Conservation (phyloP, 2,888 invertebrate species). For the Drosophila infuscata region DNA sequence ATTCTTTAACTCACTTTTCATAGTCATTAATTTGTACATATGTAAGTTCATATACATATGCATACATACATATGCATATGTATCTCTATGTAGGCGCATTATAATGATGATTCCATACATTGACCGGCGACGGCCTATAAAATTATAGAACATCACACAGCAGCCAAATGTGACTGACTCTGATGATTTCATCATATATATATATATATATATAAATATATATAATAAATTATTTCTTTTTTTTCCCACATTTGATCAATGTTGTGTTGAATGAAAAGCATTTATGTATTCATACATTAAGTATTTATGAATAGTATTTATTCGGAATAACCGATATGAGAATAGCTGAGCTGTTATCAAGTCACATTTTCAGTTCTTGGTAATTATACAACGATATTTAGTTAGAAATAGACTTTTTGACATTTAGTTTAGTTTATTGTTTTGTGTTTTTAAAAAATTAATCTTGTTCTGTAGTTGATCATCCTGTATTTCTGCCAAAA, state of each 20-base stretch:
- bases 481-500: no score
- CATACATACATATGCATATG: neutral
- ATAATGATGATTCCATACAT: slow-evolving; percentile 50
- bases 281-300: slow-evolving; percentile 15
- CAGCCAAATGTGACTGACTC: slow-evolving; percentile 47
- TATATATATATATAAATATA: no score
- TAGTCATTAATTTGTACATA: slow-evolving; percentile 54
- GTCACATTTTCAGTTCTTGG: neutral
- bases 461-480: neutral
- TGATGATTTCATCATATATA: slow-evolving; percentile 63
- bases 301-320: neutral
- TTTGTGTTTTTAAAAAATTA: neutral
- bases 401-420: neutral
- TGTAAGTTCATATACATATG: slow-evolving; percentile 1
- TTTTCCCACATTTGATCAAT: slow-evolving; percentile 49
- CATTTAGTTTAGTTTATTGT: neutral
- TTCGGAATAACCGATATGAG: neutral
- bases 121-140: slow-evolving; percentile 50
- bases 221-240: neutral
- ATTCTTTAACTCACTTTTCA: slow-evolving; percentile 52
- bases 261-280: slow-evolving; percentile 40
- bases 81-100: slow-evolving; percentile 33
- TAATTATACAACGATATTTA: neutral
- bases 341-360: neutral
- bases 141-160: slow-evolving; percentile 47